Base-by-base conservation (phyloP, 2,113 vertebrate genomes). In the Aspiorhynchus laticeps region DNA sequence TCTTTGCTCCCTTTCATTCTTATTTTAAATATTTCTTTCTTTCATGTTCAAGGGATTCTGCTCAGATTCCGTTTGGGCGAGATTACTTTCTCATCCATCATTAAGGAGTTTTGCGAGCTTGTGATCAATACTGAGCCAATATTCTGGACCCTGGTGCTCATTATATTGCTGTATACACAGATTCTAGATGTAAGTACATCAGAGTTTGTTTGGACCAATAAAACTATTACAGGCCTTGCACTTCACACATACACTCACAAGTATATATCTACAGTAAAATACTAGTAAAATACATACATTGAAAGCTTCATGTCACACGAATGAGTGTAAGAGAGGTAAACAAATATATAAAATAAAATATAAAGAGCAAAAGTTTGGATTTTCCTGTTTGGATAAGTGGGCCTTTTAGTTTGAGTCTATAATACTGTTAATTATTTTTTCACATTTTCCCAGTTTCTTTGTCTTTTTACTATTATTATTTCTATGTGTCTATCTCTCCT, bases 71-170 rank as follows among this genome's bases (percentile, higher is more conserved):
- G 17, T 74, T 83, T 74, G 73, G 63, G 80, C 74, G 26, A 31
- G 43, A 56, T 36, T 79, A 73, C 51, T 56, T 80, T 84, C 56
- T 86, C 61, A 88, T 83, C 74, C 48, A 79, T 83, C 87, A 86
- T 88, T 81, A 85, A 71, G 26, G 69, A 56, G n/a, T 76, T 76
- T 82, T 65, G 38, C n/a, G n/a, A n/a, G 65, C 21, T 48, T 80
- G 41, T 78, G 73, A 83, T 88, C 85, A 86, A 84, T 86, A 74
- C 46, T 53, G 26, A 56, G 79, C 51, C 75, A 71, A 82, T 76
- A 51, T 81, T 76, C 69, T 79, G 51, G 56, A 85, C 69, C 78
- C 82, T 65, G 41, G 77, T 46, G 24, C 63, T 86, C 61, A 83
- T 80, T 80, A 86, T 36, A 43, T 71, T 80, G 31, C 71, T 85